Conservation (phyloP, 1,140 invertebrate species). For the Stenopsyche tienmushanensis region DNA sequence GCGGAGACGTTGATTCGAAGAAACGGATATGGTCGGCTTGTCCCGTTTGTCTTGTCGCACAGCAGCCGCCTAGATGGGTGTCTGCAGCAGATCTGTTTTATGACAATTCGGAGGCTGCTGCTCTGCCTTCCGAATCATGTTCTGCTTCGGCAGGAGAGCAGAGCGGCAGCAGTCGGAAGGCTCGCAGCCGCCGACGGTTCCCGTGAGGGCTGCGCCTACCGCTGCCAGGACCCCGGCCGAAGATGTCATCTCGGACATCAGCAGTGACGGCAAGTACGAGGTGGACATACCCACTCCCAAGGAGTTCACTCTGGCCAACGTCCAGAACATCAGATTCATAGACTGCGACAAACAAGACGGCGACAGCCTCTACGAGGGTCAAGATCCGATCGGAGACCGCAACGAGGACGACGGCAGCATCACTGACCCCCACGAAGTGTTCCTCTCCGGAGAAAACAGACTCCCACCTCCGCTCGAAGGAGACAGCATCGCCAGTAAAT, state of each 20-base stretch:
- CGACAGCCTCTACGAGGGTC: conserved; percentile 33
- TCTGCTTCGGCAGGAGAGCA: conserved; percentile 38
- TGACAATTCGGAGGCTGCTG: conserved; percentile 40
- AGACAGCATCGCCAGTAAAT: not conserved
- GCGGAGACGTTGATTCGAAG: no score
- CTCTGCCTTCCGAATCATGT: conserved; percentile 37
- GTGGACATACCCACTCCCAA: conserved; percentile 45
- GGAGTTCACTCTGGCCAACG: conserved; percentile 41
- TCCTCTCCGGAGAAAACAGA: not conserved
- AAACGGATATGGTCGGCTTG: not conserved
- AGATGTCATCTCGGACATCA: conserved; percentile 36
- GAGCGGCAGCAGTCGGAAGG: conserved; percentile 28
- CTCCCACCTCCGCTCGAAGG: not conserved
- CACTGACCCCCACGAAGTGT: conserved; percentile 42
- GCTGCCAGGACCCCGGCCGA: conserved; percentile 9
- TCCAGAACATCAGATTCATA: conserved; percentile 41
- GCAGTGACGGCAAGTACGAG: conserved; percentile 41
- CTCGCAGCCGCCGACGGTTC: not conserved
- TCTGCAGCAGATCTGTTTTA: conserved; percentile 33
- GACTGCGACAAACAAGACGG: conserved; percentile 38
- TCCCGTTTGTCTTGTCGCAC: not conserved
- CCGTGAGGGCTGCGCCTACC: conserved; percentile 5
- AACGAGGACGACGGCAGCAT: conserved; percentile 45
- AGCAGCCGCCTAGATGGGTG: conserved; percentile 31
- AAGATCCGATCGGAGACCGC: conserved; percentile 50